Conservation (phyloP, 2,888 invertebrate genomes). For the Euplagia quadripunctaria region DNA sequence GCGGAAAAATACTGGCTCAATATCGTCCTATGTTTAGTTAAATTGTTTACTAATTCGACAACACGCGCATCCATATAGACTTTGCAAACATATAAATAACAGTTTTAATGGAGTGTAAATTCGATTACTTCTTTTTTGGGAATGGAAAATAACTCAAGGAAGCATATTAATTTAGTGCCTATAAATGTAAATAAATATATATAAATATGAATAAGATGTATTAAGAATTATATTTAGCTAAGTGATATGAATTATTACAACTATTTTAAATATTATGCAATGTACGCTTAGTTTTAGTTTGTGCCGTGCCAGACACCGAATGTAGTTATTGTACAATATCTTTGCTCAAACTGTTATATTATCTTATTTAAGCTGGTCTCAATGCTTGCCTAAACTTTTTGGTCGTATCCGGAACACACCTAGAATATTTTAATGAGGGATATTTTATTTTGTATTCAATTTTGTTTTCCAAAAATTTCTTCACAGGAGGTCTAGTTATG, state of each 20-base stretch:
- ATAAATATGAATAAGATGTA: constrained; percentile 35
- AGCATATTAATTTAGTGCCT: constrained; percentile 42
- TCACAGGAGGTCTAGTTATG: too few relatives aligned
- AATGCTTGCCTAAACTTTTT: neutral
- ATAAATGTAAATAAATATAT: constrained; percentile 30
- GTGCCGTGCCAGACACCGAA: constrained; percentile 4
- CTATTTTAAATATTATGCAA: constrained; percentile 21
- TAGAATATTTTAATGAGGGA: neutral
- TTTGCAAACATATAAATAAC: neutral
- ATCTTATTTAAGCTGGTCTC: neutral
- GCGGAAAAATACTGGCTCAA: neutral
- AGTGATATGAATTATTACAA: constrained; percentile 21
- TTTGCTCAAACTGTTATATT: constrained; percentile 37
- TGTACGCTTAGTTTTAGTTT: constrained; percentile 28
- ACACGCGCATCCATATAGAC: constrained; percentile 7
- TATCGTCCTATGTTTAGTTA: neutral
- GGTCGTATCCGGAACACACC: neutral
- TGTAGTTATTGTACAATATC: constrained; percentile 31
- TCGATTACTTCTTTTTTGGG: neutral
- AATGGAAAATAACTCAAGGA: constrained; percentile 11
- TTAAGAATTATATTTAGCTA: constrained; percentile 37
- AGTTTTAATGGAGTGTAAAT: constrained; percentile 11
- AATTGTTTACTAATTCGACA: constrained; percentile 11
- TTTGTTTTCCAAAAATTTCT: too few relatives aligned
- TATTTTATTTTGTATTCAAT: too few relatives aligned